Evolutionary conservation across 2,113 vertebrate genomes (phyloP).

Genomic region (Philantomba maxwellii): DNA sequence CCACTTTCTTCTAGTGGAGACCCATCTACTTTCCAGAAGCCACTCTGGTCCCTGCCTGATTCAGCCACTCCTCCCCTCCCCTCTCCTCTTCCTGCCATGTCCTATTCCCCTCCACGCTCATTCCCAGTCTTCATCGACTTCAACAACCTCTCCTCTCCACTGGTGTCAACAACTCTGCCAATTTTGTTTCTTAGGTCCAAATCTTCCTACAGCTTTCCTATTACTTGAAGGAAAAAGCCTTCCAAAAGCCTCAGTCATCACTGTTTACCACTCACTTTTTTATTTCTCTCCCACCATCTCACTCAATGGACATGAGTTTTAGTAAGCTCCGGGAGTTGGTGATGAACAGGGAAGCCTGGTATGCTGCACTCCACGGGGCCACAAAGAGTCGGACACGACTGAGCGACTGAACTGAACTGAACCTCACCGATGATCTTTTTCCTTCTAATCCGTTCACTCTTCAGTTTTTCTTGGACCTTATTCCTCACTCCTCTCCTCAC

Average conservation of each 20-base stretch:
- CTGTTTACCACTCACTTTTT: neutral
- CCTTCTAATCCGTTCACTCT: neutral
- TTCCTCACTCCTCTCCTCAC: neutral
- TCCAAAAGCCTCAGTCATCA: neutral
- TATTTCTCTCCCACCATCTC: neutral
- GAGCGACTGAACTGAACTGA: neutral
- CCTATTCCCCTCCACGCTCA: neutral
- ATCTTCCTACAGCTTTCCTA: neutral
- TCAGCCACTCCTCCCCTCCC: neutral
- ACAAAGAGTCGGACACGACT: neutral
- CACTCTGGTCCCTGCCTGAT: neutral
- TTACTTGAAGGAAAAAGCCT: neutral
- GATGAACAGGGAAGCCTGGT: neutral
- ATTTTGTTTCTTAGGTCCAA: neutral
- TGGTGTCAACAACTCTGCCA: neutral
- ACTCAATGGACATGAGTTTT: neutral
- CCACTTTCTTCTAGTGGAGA: neutral
- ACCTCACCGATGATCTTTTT: neutral
- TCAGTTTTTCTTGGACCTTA: neutral
- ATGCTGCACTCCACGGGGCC: neutral
- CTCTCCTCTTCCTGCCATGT: no score
- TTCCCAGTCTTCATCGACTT: neutral
- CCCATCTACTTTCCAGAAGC: neutral
- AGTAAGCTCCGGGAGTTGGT: neutral
- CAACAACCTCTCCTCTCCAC: neutral